phyloP scores from a whole-genome alignment of 2,113 vertebrate genomes.

The Ameiurus melas region DNA sequence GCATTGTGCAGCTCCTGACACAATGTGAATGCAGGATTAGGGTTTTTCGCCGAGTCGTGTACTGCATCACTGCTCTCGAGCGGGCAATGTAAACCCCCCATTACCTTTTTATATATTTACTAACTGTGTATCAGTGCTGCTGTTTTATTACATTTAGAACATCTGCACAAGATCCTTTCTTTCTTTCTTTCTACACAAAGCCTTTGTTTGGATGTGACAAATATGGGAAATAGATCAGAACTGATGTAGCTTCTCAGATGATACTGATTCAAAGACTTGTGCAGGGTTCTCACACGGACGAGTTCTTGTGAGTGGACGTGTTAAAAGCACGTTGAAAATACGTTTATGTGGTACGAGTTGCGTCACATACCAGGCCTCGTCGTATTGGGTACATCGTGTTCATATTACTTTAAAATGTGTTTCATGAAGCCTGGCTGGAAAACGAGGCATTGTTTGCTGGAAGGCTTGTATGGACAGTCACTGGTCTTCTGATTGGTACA shows the following conservation, averaged over 20 bases:
- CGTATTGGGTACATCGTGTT: not conserved
- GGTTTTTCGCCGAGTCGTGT: slow-evolving; percentile 41
- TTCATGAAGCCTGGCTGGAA: not conserved
- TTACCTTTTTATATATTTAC: slow-evolving; percentile 63
- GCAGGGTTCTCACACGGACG: slow-evolving; percentile 14
- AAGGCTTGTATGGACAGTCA: not conserved
- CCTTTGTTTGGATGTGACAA: slow-evolving; percentile 23
- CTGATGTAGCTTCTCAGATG: slow-evolving; percentile 16
- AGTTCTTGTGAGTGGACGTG: not conserved
- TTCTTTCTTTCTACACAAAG: not conserved
- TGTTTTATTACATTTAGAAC: not conserved
- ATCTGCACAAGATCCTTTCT: not conserved
- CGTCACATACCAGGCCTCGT: not conserved
- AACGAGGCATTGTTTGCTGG: not conserved
- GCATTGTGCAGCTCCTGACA: slow-evolving; percentile 62
- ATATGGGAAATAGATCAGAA: not conserved
- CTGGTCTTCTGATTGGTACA: not conserved
- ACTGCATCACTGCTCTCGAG: slow-evolving; percentile 61
- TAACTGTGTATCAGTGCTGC: slow-evolving; percentile 21
- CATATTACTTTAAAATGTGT: not conserved
- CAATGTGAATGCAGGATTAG: slow-evolving; percentile 69
- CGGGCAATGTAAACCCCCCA: slow-evolving; percentile 61
- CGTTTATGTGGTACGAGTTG: not conserved
- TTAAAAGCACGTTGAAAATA: too few relatives aligned
- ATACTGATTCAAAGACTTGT: slow-evolving; percentile 42